phyloP scores from a whole-genome alignment of 1,140 invertebrate genomes.

The Cyclina sinensis region DNA sequence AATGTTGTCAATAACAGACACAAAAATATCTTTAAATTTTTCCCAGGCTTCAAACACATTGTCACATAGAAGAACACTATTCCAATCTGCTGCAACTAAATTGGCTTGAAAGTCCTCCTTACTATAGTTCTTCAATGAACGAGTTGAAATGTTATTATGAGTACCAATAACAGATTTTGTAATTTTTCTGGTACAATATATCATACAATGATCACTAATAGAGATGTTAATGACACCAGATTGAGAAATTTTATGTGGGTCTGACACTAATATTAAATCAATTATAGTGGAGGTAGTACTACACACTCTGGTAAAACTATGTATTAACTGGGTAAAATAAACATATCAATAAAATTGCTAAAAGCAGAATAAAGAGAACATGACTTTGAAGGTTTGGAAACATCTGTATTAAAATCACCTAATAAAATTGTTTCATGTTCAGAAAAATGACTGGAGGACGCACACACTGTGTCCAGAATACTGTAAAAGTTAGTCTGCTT shows the following conservation, averaged over 20 bases:
- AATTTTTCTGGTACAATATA: constrained; percentile 35
- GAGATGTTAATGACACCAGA: constrained; percentile 38
- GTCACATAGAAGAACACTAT: no score
- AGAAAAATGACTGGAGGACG: constrained; percentile 25
- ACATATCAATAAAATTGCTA: no score
- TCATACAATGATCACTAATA: constrained; percentile 41
- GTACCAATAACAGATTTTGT: neutral
- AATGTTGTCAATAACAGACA: no score
- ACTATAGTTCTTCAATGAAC: no score
- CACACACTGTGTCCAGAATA: constrained; percentile 24
- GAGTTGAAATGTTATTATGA: no score
- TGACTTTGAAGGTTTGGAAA: constrained; percentile 37
- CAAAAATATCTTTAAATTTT: no score
- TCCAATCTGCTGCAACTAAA: no score
- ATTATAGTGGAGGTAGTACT: no score
- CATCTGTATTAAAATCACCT: constrained; percentile 58
- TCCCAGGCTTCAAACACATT: no score
- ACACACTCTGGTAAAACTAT: no score
- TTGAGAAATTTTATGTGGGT: constrained; percentile 34
- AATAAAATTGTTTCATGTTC: constrained; percentile 60
- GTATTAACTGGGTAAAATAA: no score
- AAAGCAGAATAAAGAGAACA: constrained; percentile 29
- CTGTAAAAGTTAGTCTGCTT: constrained; percentile 9
- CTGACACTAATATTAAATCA: constrained; percentile 52
- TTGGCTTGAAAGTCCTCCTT: no score